Conservation (phyloP, 2,797 vertebrate genomes). For the Lutjanus campechanus region DNA sequence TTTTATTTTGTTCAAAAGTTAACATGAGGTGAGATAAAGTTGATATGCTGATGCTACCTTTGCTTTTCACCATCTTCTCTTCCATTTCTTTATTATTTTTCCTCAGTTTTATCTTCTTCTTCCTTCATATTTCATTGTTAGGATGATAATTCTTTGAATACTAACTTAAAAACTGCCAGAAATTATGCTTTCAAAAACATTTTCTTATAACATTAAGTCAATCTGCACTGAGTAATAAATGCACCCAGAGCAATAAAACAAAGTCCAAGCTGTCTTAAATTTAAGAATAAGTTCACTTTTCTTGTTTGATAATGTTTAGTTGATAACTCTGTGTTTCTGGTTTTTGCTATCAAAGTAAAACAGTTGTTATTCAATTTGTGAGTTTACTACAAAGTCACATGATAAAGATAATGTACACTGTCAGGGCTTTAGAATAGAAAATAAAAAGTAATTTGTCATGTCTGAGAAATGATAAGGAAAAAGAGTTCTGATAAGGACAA, state of each 20-base stretch:
- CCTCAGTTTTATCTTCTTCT: neutral
- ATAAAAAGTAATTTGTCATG: slow-evolving; percentile 31
- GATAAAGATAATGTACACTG: slow-evolving; percentile 17
- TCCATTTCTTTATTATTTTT: neutral
- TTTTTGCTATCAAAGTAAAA: slow-evolving; percentile 16
- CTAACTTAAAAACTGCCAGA: neutral
- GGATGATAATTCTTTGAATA: neutral
- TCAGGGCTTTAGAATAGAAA: slow-evolving; percentile 18
- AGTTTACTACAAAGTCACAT: slow-evolving; percentile 27
- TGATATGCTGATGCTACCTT: slow-evolving; percentile 26
- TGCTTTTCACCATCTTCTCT: neutral
- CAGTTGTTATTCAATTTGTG: slow-evolving; percentile 16
- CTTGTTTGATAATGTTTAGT: slow-evolving; percentile 32
- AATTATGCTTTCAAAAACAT: neutral
- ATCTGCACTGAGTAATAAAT: slow-evolving; percentile 1
- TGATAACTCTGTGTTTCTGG: slow-evolving; percentile 1
- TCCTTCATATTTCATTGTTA: neutral
- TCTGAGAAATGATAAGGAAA: slow-evolving; percentile 38
- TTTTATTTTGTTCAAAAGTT: slow-evolving; percentile 18
- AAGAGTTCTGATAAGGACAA: slow-evolving; percentile 32
- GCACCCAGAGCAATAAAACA: neutral
- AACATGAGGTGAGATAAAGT: slow-evolving; percentile 21
- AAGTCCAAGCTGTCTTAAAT: neutral
- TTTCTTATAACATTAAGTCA: neutral
- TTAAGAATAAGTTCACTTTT: neutral